Evolutionary conservation across 2,113 vertebrate genomes (phyloP).

Genomic region (Tiliqua scincoides): DNA sequence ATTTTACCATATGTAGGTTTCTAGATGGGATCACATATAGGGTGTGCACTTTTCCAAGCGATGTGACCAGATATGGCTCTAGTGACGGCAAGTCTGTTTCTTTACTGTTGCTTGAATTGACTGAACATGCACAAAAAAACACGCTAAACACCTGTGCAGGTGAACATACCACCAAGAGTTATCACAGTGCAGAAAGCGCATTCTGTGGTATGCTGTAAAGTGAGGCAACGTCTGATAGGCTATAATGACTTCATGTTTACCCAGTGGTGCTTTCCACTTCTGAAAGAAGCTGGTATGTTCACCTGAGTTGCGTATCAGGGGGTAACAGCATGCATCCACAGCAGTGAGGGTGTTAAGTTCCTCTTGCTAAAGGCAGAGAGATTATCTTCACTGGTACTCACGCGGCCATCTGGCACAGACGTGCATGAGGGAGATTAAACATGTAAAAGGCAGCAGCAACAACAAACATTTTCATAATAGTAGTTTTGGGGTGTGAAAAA

Average conservation of each 20-base stretch:
- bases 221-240: not conserved
- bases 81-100: not conserved
- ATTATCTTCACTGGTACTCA: constrained; percentile 21
- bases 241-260: not conserved
- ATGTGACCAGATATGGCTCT: too few relatives aligned
- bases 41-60: not conserved
- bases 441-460: constrained; percentile 48
- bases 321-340: not conserved
- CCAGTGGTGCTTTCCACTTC: constrained; percentile 14
- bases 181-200: not conserved
- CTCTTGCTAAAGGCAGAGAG: constrained; percentile 35
- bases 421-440: constrained; percentile 61
- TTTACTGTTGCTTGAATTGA: not conserved
- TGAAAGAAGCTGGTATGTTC: not conserved
- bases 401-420: constrained; percentile 60
- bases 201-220: not conserved
- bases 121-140: not conserved
- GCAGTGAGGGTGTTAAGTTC: not conserved
- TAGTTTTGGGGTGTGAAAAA: constrained; percentile 39
- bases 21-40: not conserved
- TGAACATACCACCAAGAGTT: not conserved
- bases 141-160: not conserved
- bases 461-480: constrained; percentile 61
- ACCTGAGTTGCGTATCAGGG: not conserved
- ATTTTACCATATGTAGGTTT: not conserved